Evolutionary conservation across 2,888 invertebrate genomes (phyloP), one percentile per base, ranked within the genome.

Genomic region (Prosapia bicincta): DNA sequence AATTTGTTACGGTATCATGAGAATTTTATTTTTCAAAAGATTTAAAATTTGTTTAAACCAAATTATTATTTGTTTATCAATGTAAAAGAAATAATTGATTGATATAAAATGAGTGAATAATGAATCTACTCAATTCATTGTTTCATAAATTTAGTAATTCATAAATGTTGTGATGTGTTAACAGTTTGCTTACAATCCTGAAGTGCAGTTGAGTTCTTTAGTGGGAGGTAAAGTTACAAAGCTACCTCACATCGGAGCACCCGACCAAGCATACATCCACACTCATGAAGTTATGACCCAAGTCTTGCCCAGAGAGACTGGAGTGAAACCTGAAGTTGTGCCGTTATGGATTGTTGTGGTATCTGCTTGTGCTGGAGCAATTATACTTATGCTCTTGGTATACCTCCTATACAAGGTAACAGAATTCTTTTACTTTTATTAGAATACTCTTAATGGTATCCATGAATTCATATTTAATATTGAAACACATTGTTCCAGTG

Each of bases 321-420:
- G 89, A 67, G 87, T 89, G 71, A 89, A 89, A n/a, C 89, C 91
- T 79, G 91, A 90, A 77, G 83, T 91, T 72, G 90, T 95, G 30
- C 95, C 95, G 0, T 88, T 96, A 72, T 97, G 96, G 96, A 91
- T 95, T 66, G 92, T 96, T 71, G 89, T 96, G 1, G 85, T 96
- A 76, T 93, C 96, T 0, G 95, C 95, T 0, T 90, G 94, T 77
- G 90, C 92, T 2, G 96, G 96, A 3, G 91, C 95, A 0, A 85
- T 95, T 32, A 89, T 96, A 78, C 86, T 96, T 67, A 85, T 96
- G 78, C 85, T 96, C 77, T 87, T 96, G 68, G 90, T 95, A 80
- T 92, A 91, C 83, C 85, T 92, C 72, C 87, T 97, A 0, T 94
- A 95, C 84, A 96, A 94, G 90, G 95, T 95, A 84, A 86, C 84